Percentiles rank a stretch among this genome's conserved stretches.
Conservation (phyloP, 2,797 vertebrate genomes). For the Balearica regulorum region DNA sequence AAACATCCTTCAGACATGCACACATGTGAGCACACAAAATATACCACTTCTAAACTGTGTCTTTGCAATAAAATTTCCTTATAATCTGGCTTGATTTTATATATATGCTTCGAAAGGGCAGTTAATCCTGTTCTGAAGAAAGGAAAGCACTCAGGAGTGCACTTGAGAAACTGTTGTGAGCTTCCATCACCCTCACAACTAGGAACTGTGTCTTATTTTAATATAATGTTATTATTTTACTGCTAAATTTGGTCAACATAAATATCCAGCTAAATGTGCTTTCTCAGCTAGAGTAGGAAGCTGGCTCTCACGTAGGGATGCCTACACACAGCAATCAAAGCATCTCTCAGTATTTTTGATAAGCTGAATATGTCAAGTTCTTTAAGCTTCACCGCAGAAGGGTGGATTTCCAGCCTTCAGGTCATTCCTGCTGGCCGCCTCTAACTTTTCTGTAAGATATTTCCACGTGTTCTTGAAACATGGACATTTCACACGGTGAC, state of each 20-base stretch:
- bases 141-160: constrained; percentile 6
- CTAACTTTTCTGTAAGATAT: background rate
- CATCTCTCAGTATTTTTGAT: background rate
- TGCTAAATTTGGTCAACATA: background rate
- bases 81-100: background rate
- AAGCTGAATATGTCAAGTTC: background rate
- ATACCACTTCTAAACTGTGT: background rate
- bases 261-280: background rate
- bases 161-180: background rate
- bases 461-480: background rate
- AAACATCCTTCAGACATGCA: background rate
- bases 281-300: background rate
- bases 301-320: background rate
- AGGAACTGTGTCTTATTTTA: background rate
- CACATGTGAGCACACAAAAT: background rate
- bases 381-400: background rate
- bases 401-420: background rate
- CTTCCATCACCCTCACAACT: constrained; percentile 12
- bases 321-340: background rate
- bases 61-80: background rate
- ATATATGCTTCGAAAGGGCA: background rate
- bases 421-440: background rate
- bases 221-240: background rate
- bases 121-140: background rate
- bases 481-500: background rate